Evolutionary conservation across 2,797 vertebrate genomes (phyloP).

Genomic region (Rhodeus uyekii): DNA sequence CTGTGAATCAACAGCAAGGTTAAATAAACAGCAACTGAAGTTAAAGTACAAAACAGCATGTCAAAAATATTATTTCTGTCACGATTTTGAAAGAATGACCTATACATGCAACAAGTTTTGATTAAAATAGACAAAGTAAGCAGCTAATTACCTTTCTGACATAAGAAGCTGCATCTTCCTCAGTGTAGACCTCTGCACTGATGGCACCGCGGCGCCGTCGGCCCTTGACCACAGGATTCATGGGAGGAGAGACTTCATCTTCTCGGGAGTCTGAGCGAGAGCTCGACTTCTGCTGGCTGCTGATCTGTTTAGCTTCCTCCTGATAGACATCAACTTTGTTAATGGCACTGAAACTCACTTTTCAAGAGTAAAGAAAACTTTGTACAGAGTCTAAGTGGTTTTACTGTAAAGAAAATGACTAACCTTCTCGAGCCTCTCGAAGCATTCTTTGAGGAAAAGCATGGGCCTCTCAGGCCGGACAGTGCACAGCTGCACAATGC

Average conservation of each 20-base stretch:
- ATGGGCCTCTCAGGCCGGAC: constrained; percentile 93
- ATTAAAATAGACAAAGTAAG: not conserved
- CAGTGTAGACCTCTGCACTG: constrained; percentile 98
- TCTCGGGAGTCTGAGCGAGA: constrained; percentile 93
- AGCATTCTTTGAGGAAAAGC: constrained; percentile 97
- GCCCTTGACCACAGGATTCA: constrained; percentile 97
- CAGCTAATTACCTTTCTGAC: constrained; percentile 90
- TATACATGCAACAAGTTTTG: not conserved
- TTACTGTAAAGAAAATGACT: not conserved
- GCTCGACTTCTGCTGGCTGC: constrained; percentile 91
- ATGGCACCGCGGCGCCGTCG: constrained; percentile 95
- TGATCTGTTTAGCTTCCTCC: constrained; percentile 96
- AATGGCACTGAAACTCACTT: not conserved
- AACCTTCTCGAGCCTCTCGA: constrained; percentile 95
- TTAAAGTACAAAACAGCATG: not conserved
- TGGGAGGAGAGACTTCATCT: constrained; percentile 98
- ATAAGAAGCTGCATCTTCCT: constrained; percentile 97
- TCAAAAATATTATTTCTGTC: not conserved
- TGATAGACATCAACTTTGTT: constrained; percentile 55
- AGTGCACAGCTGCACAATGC: constrained; percentile 96
- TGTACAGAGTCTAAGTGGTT: not conserved
- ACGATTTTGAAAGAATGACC: not conserved
- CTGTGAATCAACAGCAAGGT: constrained; percentile 25
- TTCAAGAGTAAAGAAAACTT: not conserved
- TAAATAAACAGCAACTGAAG: not conserved